Conservation (phyloP, 2,888 invertebrate genomes). For the Tinea trinotella region DNA sequence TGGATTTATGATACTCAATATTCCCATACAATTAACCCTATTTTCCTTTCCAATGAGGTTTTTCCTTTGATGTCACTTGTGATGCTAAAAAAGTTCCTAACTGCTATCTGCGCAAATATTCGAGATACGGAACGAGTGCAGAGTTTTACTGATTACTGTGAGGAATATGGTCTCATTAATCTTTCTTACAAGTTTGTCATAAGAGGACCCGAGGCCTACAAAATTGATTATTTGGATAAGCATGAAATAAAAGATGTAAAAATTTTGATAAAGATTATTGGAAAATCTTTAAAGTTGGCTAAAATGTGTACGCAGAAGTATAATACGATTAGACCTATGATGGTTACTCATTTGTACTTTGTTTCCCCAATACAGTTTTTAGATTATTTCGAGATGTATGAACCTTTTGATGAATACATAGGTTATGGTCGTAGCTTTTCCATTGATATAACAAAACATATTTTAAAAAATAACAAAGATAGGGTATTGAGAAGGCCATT, state of each 20-base stretch:
- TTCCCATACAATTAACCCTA: constrained; percentile 33
- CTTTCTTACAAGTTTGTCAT: constrained; percentile 40
- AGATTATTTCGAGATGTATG: constrained; percentile 35
- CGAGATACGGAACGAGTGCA: constrained; percentile 31
- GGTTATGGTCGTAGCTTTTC: constrained; percentile 26
- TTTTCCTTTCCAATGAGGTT: constrained; percentile 37
- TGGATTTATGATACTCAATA: constrained; percentile 40
- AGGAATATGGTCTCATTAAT: constrained; percentile 27
- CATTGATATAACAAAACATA: constrained; percentile 32
- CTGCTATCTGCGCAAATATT: constrained; percentile 31
- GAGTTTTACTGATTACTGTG: constrained; percentile 39
- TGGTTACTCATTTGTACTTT: constrained; percentile 29
- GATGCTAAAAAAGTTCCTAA: constrained; percentile 42
- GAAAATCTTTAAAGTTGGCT: constrained; percentile 34
- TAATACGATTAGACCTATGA: constrained; percentile 14
- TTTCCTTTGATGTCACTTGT: constrained; percentile 46
- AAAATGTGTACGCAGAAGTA: constrained; percentile 25
- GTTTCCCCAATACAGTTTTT: constrained; percentile 35
- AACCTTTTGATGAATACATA: background rate
- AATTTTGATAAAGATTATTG: constrained; percentile 31
- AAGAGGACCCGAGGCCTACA: constrained; percentile 34
- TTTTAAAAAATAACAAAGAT: constrained; percentile 36
- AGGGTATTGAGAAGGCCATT: constrained; percentile 33
- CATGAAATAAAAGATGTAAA: constrained; percentile 20
- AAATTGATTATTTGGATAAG: constrained; percentile 31